Percentiles rank a stretch among this genome's conserved stretches.
phyloP scores from a whole-genome alignment of 2,888 invertebrate species.

The Harpalus rubripes region DNA sequence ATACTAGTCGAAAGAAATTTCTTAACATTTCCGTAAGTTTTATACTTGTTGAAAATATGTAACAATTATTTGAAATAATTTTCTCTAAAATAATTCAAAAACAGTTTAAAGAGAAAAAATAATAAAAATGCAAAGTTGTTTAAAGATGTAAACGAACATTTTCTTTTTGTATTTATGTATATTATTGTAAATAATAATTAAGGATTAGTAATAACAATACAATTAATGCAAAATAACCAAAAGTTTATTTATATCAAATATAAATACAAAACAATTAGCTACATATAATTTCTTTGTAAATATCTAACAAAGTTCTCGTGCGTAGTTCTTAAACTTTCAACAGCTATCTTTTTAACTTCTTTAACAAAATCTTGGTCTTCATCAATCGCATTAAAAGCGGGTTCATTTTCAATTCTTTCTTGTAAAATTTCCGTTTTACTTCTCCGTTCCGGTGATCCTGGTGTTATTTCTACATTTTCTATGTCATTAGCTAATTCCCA shows the following conservation, averaged over 20 bases:
- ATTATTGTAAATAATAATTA: too few species aligned
- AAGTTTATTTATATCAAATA: slow-evolving; percentile 47
- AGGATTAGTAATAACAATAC: slow-evolving; percentile 13
- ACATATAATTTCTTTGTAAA: slow-evolving; percentile 59
- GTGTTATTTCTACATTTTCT: slow-evolving; percentile 51
- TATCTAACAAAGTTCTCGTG: slow-evolving; percentile 49
- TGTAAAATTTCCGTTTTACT: slow-evolving; percentile 50
- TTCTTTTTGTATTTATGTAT: neutral
- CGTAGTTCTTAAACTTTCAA: slow-evolving; percentile 22
- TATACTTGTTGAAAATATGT: too few species aligned
- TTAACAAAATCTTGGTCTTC: slow-evolving; percentile 48
- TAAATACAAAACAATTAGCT: slow-evolving; percentile 50
- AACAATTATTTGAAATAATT: too few species aligned
- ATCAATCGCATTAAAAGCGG: slow-evolving; percentile 32
- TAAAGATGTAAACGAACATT: neutral
- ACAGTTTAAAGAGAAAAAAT: too few species aligned
- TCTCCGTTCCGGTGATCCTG: slow-evolving; percentile 53
- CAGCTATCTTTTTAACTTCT: slow-evolving; percentile 40
- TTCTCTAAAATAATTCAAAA: too few species aligned
- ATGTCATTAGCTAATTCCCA: slow-evolving; percentile 65
- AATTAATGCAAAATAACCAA: neutral
- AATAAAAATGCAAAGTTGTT: too few species aligned
- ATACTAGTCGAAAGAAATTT: too few species aligned
- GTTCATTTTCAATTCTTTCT: slow-evolving; percentile 56
- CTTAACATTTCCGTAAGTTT: too few species aligned